Evolutionary conservation across 2,113 vertebrate genomes (phyloP), one percentile per base, ranked within the genome.

Genomic region (Platanista minor): DNA sequence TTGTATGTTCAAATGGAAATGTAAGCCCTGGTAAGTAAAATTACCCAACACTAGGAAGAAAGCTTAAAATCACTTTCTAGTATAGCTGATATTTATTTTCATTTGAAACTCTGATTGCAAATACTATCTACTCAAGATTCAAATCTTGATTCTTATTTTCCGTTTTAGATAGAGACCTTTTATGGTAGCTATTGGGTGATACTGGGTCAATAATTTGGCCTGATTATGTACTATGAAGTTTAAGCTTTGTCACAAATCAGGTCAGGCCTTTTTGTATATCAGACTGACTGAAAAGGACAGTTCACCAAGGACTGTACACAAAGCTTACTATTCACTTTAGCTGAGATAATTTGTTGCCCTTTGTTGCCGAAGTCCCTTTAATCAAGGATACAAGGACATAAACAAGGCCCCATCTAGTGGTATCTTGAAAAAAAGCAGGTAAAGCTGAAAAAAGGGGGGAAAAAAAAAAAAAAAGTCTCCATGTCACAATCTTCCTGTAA

Each of bases 321-420:
- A 69, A 54, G 52, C 14, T 13, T 39, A 39, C 54, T 31, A 66
- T 78, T 96, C 25, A 80, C 66, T 71, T 87, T 75, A 71, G 33
- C 72, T 89, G 78, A 77, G n/a, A 62, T 39, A 69, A 78, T 90
- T 87, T 95, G 33, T 82, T 83, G 31, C 41, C n/a, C 27, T 90
- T 39, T 93, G 39, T 67, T 57, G 49, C 39, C 25, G 25, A 61
- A 75, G 25, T 61, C 49, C 39, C 7, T 91, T 91, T 72, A 64
- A 85, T 59, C 27, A 64, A 81, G 71, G 33, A 43, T 33, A 25
- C 12, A 52, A 80, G 6, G 39, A 36, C 54, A 80, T 18, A 52
- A 66, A 87, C 17, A 54, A 61, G 43, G 84, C 94, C 12, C 84
- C 96, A 97, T n/a, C 96, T 96, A 84, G 90, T 96, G 96, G 94